These are phyloP conservation scores for Tetragonisca angustula DNA, from an alignment of 2,888 invertebrate species.

Conservation along the genomic window DNA sequence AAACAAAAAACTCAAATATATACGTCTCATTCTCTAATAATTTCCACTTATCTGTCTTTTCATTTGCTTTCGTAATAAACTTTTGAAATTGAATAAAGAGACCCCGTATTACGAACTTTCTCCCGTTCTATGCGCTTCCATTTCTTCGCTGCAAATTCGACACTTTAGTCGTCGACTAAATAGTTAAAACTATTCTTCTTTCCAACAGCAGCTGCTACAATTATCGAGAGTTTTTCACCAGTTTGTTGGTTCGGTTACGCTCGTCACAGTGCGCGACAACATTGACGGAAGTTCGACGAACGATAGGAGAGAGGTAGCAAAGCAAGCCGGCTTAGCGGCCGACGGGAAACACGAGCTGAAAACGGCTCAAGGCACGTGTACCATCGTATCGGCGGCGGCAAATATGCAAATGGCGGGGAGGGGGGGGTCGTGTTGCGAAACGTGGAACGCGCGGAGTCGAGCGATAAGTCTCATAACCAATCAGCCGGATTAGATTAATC, in stretches of 20 bases:
- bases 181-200: too few relatives aligned
- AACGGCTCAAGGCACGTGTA: slow-evolving; percentile 13
- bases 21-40: too few relatives aligned
- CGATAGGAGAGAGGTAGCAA: slow-evolving; percentile 5
- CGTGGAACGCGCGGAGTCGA: slow-evolving; percentile 47
- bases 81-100: too few relatives aligned
- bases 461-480: slow-evolving; percentile 68
- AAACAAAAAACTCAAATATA: too few relatives aligned
- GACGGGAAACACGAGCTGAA: slow-evolving; percentile 37
- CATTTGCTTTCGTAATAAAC: too few relatives aligned
- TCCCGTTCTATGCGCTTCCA: too few relatives aligned
- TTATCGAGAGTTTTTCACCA: neutral
- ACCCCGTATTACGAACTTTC: too few relatives aligned
- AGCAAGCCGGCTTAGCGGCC: slow-evolving; percentile 43
- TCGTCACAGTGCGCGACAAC: neutral
- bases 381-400: slow-evolving; percentile 34
- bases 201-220: too few relatives aligned
- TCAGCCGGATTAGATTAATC: slow-evolving; percentile 65
- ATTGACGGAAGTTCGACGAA: neutral
- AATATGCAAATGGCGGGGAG: slow-evolving; percentile 59
- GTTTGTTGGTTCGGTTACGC: too few relatives aligned
- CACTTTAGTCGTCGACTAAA: too few relatives aligned
- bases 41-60: too few relatives aligned
- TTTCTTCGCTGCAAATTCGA: too few relatives aligned
- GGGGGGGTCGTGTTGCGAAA: slow-evolving; percentile 44